phyloP scores from a whole-genome alignment of 2,888 invertebrate genomes.

The Andrena haemorrhoa region DNA sequence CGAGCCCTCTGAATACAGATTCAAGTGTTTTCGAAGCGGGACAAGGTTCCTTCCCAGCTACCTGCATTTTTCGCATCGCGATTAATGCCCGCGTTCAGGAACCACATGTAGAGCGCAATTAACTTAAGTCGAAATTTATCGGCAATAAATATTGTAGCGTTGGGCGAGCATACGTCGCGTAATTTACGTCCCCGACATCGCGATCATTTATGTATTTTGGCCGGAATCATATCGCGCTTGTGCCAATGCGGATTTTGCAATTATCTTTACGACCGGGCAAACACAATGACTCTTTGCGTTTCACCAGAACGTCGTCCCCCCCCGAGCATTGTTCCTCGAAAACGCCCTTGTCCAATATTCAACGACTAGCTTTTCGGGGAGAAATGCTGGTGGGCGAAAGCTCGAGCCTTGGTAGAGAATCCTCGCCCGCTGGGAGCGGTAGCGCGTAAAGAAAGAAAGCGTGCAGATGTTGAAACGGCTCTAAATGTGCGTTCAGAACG shows the following conservation, averaged over 20 bases:
- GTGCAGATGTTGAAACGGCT: conserved; percentile 17
- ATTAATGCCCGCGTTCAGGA: conserved; percentile 23
- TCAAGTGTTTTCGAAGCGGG: not conserved
- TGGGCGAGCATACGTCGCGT: not conserved
- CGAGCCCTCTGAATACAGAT: not conserved
- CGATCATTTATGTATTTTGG: conserved; percentile 22
- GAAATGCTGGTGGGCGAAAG: not conserved
- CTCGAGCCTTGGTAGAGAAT: not conserved
- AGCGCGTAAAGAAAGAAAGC: conserved; percentile 15
- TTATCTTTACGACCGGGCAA: conserved; percentile 12
- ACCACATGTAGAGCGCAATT: not conserved
- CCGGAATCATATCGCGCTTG: conserved; percentile 5
- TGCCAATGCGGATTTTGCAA: conserved; percentile 58
- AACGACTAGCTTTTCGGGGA: no score
- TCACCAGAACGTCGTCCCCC: not conserved
- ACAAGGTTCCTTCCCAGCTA: not conserved
- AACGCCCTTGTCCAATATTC: no score
- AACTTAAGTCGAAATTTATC: not conserved
- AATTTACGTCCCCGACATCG: conserved; percentile 8
- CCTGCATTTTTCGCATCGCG: conserved; percentile 6
- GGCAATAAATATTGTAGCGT: conserved; percentile 7
- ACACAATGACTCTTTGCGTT: not conserved
- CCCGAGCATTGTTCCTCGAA: not conserved
- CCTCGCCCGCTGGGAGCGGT: not conserved
- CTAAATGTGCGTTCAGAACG: conserved; percentile 51